phyloP scores from a whole-genome alignment of 2,888 invertebrate species.

The Dyspetes luteomarginatus region DNA sequence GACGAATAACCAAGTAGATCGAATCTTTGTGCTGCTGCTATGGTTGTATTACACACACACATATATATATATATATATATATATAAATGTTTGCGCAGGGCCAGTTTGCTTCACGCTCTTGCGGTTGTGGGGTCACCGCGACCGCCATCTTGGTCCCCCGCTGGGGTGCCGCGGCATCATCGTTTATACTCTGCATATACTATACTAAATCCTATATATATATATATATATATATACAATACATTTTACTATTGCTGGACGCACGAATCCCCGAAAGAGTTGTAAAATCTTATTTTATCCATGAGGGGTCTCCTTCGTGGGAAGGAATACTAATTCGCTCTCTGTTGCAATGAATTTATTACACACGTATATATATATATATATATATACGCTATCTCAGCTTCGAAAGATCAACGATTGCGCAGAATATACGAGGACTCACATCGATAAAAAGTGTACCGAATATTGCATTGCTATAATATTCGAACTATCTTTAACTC shows the following conservation, averaged over 20 bases:
- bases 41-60: conserved; percentile 26
- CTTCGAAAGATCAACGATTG: conserved; percentile 24
- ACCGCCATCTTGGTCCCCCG: conserved; percentile 50
- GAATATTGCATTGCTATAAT: background rate
- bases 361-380: conserved; percentile 7
- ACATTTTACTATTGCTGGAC: conserved; percentile 56
- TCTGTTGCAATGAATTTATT: no score
- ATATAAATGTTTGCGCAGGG: conserved; percentile 18
- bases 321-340: conserved; percentile 47
- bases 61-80: conserved; percentile 4
- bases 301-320: conserved; percentile 20
- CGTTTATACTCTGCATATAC: conserved; percentile 28
- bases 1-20: conserved; percentile 77
- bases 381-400: background rate
- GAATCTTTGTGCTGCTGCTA: conserved; percentile 66
- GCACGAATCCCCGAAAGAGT: conserved; percentile 44
- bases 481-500: background rate
- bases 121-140: conserved; percentile 36
- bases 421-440: background rate
- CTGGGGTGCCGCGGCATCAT: conserved; percentile 44
- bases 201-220: background rate
- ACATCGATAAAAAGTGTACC: conserved; percentile 8
- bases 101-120: conserved; percentile 40
- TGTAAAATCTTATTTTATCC: conserved; percentile 62
- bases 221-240: background rate